Percentiles rank a stretch among this genome's conserved stretches.
Evolutionary conservation across 2,113 vertebrate species (phyloP).

Genomic region (Oenanthe melanoleuca): DNA sequence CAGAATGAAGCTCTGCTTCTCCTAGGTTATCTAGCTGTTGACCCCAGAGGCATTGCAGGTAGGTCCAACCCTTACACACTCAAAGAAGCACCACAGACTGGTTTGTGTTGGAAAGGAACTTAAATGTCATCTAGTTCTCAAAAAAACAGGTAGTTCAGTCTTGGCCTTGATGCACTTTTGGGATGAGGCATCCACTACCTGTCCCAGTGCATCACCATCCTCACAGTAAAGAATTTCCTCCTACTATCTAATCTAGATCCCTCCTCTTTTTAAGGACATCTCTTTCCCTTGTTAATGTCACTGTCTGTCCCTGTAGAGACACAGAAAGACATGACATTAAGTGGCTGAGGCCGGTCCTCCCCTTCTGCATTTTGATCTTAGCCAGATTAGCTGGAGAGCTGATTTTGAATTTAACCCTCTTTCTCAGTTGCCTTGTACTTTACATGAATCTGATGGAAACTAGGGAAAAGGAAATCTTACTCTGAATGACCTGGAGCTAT

Average conservation of each 20-base stretch:
- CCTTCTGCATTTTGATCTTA: not conserved
- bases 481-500: not conserved
- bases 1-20: not conserved
- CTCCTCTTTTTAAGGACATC: not conserved
- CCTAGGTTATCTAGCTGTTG: not conserved
- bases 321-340: not conserved
- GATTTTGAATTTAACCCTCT: not conserved
- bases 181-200: not conserved
- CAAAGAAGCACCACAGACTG: not conserved
- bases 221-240: not conserved
- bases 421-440: not conserved
- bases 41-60: not conserved
- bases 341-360: not conserved
- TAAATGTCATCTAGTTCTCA: not conserved
- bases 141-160: not conserved
- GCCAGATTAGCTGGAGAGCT: not conserved
- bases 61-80: rapidly evolving
- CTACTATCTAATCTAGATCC: not conserved
- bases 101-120: not conserved
- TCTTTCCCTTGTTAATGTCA: not conserved
- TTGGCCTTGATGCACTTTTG: not conserved
- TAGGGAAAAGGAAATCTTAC: not conserved
- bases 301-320: not conserved
- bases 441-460: not conserved
- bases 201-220: not conserved